phyloP scores from a whole-genome alignment of 1,140 invertebrate species.

The Drosophila jambulina region DNA sequence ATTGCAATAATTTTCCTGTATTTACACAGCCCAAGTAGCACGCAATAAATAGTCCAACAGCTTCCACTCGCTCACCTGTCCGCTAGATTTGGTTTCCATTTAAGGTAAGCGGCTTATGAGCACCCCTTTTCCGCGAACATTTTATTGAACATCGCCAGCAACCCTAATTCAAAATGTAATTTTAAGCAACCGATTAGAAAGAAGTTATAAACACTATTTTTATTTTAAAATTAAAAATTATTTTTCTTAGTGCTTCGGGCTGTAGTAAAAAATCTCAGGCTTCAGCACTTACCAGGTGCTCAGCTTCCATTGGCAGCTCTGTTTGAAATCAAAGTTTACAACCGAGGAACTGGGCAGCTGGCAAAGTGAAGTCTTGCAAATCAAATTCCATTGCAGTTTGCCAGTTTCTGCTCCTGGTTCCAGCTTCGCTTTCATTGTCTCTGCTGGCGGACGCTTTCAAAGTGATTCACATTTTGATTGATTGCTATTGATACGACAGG shows the following conservation, averaged over 20 bases:
- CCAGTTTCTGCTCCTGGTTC: constrained; percentile 14
- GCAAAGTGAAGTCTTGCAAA: constrained; percentile 23
- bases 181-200: neutral
- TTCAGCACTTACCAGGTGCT: constrained; percentile 51
- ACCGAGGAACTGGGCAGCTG: neutral
- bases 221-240: too few relatives aligned
- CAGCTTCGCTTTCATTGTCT: constrained; percentile 36
- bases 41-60: constrained; percentile 5
- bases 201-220: too few relatives aligned
- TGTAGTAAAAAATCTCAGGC: constrained; percentile 23
- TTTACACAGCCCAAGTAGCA: constrained; percentile 1
- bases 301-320: constrained; percentile 36
- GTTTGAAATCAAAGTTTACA: constrained; percentile 36
- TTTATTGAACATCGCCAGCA: constrained; percentile 35
- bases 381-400: constrained; percentile 56
- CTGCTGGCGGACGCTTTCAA: constrained; percentile 33
- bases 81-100: constrained; percentile 6
- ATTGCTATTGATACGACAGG: constrained; percentile 44
- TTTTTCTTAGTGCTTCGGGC: neutral
- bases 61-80: constrained; percentile 8
- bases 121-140: constrained; percentile 48
- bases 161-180: constrained; percentile 33
- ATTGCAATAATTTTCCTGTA: constrained; percentile 13
- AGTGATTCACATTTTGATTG: constrained; percentile 49
- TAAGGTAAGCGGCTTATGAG: constrained; percentile 58